Evolutionary conservation across 1,140 invertebrate species (phyloP), one percentile per base, ranked within the genome.

Genomic region (Papilio xuthus): DNA sequence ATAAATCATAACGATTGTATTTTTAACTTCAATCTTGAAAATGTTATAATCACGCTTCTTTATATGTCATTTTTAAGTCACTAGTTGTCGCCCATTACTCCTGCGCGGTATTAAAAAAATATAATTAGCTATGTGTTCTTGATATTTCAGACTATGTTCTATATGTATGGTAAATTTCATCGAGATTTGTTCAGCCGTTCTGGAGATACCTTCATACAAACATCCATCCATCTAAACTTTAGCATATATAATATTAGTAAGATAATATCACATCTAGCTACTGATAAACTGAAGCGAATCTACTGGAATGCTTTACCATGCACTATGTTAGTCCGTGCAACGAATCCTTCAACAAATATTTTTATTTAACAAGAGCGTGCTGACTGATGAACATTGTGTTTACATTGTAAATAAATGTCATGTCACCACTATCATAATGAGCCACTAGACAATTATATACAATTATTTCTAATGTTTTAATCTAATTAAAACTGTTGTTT

Each of bases 381-480:
- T 60, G 20, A 23, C 20, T 60, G 53, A 23, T 60, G 12, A 63
- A 15, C 23, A 26, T 28, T 28, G 60, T 28, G 60, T 23, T 28
- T 23, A 63, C 60, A 63, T 63, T 63, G 60, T 63, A 63, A 28
- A 63, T 28, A 28, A 63, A 10, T 63, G 60, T 13, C 60, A 63
- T 28, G 4, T 12, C 53, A 12, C 23, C 10, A 63, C 60, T n/a
- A 63, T 63, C 12, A 63, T 63, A 28, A 63, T 63, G 26, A 15
- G 60, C 23, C 23, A 26, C 23, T 63, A 63, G 60, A 28, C 28
- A 63, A 63, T 63, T 63, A 28, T 28, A 12, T 28, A 63, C 23
- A 63, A 63, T 28, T 50, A 18, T 50, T 28, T 13, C 60, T 28
- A 28, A 63, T 15, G 4, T 63, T 63, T 26, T 12, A 63, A 28